Percentiles rank a stretch among this genome's conserved stretches.
Evolutionary conservation across 2,888 invertebrate species (phyloP).

Genomic region (Drosophila leonis): DNA sequence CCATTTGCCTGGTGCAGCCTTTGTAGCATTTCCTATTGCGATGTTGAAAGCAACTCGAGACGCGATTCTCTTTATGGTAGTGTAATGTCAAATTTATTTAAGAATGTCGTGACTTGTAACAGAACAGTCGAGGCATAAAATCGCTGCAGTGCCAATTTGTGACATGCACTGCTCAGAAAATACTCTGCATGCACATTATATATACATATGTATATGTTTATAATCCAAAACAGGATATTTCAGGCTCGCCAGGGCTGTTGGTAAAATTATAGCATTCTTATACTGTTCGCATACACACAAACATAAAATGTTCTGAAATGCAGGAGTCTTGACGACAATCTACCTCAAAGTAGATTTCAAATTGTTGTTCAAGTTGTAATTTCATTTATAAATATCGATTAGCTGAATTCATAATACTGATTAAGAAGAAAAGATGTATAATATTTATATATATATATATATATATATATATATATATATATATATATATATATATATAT

Average conservation of each 20-base stretch:
- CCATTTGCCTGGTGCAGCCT: slow-evolving; percentile 2
- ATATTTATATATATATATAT: too few relatives aligned
- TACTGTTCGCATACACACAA: background rate
- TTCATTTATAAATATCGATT: too few relatives aligned
- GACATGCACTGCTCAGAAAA: slow-evolving; percentile 59
- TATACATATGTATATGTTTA: background rate
- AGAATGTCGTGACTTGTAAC: slow-evolving; percentile 62
- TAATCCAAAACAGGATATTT: background rate
- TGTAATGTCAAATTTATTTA: slow-evolving; percentile 58
- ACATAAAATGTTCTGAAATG: background rate
- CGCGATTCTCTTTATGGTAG: slow-evolving; percentile 33
- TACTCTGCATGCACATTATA: slow-evolving; percentile 24
- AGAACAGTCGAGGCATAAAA: slow-evolving; percentile 34
- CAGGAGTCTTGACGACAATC: background rate
- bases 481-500: too few relatives aligned
- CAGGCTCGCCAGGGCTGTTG: background rate
- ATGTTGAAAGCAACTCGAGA: slow-evolving; percentile 19
- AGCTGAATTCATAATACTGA: too few relatives aligned
- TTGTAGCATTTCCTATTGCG: slow-evolving; percentile 3
- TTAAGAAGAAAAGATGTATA: too few relatives aligned
- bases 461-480: too few relatives aligned
- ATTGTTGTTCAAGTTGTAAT: too few relatives aligned
- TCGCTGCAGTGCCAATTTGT: slow-evolving; percentile 69
- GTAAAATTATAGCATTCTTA: slow-evolving; percentile 4
- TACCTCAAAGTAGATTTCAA: too few relatives aligned